These are phyloP conservation scores for Pseudotriccus pelzelni DNA, from an alignment of 2,797 vertebrate species.

Conservation along the genomic window DNA sequence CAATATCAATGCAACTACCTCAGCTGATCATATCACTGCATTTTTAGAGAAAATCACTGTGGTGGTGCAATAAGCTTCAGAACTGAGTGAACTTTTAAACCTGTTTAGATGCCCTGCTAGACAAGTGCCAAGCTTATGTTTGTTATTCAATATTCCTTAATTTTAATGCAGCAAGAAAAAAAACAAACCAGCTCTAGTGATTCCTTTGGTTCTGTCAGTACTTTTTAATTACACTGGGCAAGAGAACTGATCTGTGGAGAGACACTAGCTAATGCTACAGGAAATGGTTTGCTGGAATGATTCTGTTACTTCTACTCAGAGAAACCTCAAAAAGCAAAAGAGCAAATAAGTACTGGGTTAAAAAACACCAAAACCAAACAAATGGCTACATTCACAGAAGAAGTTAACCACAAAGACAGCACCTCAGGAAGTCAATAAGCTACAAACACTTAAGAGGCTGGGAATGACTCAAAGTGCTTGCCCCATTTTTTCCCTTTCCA, in stretches of 20 bases:
- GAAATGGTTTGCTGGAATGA: neutral
- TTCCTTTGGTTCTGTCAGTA: neutral
- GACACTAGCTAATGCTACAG: neutral
- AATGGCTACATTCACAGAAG: neutral
- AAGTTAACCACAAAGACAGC: neutral
- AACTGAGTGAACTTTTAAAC: neutral
- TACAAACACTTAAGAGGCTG: neutral
- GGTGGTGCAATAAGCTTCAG: neutral
- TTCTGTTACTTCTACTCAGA: neutral
- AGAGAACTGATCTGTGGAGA: neutral
- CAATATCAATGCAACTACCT: conserved; percentile 2
- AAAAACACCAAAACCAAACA: neutral
- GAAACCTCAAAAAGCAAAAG: neutral
- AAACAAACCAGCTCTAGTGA: accelerated
- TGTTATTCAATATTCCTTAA: neutral
- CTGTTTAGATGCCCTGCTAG: neutral
- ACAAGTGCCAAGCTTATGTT: neutral
- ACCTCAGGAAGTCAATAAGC: neutral
- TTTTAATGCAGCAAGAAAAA: neutral
- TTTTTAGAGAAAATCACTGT: neutral
- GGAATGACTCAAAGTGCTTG: neutral
- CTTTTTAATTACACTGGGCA: neutral
- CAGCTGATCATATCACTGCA: neutral
- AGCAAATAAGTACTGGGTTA: neutral
- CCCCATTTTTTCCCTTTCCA: neutral